Conservation (phyloP, 2,113 vertebrate genomes). For the Hydrochoerus hydrochaeris region DNA sequence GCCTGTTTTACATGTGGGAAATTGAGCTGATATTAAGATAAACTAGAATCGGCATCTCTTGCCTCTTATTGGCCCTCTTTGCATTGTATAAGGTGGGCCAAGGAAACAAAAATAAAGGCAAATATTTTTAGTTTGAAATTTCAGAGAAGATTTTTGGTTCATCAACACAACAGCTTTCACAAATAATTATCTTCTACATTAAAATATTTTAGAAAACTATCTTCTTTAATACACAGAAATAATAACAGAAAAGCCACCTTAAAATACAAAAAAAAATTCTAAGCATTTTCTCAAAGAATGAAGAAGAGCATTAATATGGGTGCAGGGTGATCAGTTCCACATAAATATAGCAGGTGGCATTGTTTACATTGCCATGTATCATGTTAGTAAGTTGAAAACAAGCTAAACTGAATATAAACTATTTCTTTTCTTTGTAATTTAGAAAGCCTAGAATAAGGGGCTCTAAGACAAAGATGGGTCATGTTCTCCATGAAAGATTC, state of each 20-base stretch:
- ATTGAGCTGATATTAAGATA: neutral
- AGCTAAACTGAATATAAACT: constrained; percentile 70
- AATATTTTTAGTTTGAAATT: constrained; percentile 44
- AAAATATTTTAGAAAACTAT: neutral
- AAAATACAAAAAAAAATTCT: neutral
- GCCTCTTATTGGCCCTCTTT: neutral
- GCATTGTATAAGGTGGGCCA: neutral
- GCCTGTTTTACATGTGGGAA: neutral
- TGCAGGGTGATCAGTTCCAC: constrained; percentile 53
- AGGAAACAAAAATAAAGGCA: neutral
- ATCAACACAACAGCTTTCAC: neutral
- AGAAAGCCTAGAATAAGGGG: constrained; percentile 76
- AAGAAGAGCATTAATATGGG: constrained; percentile 63
- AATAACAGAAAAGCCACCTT: constrained; percentile 60
- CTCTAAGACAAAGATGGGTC: constrained; percentile 81
- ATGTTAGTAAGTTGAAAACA: constrained; percentile 79
- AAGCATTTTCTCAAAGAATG: constrained; percentile 65
- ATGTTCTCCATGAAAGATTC: constrained; percentile 82
- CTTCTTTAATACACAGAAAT: constrained; percentile 55
- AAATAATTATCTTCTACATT: neutral
- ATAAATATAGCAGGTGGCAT: constrained; percentile 79
- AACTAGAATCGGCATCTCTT: neutral
- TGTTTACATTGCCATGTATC: constrained; percentile 76
- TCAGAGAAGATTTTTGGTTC: neutral
- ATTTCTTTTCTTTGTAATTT: constrained; percentile 81